These are phyloP conservation scores for Malacoraja senta DNA, from an alignment of 2,797 vertebrate species.

Conservation along the genomic window DNA sequence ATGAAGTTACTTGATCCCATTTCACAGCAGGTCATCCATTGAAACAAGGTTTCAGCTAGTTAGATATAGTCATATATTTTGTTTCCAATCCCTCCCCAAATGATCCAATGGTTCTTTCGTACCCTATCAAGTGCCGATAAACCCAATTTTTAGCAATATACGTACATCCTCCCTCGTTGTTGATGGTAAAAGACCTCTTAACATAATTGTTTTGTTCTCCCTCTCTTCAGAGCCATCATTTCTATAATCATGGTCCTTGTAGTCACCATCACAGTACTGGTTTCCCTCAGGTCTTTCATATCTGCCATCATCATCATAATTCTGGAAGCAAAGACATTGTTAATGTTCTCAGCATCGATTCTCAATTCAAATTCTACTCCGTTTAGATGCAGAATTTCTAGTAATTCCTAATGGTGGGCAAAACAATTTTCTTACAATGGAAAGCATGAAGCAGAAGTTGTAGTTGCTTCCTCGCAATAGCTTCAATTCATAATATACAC, in stretches of 20 bases:
- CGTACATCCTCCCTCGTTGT: conserved; percentile 89
- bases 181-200: conserved; percentile 86
- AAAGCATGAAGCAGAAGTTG: background rate
- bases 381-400: background rate
- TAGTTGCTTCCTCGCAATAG: background rate
- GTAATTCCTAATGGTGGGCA: background rate
- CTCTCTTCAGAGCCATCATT: conserved; percentile 69
- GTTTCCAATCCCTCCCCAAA: background rate
- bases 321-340: conserved; percentile 11
- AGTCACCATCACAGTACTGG: conserved; percentile 33
- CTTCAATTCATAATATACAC: too few species aligned
- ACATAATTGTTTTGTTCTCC: conserved; percentile 80
- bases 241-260: conserved; percentile 67
- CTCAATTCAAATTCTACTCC: background rate
- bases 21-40: background rate
- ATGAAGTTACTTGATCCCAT: background rate
- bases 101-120: background rate
- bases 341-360: background rate
- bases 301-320: conserved; percentile 30
- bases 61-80: background rate
- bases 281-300: conserved; percentile 20
- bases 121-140: background rate
- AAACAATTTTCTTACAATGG: too few species aligned
- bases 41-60: background rate
- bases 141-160: background rate